Evolutionary conservation across 23 tunicate species (phyloP).

Genomic region (Aplidium turbinatum): DNA sequence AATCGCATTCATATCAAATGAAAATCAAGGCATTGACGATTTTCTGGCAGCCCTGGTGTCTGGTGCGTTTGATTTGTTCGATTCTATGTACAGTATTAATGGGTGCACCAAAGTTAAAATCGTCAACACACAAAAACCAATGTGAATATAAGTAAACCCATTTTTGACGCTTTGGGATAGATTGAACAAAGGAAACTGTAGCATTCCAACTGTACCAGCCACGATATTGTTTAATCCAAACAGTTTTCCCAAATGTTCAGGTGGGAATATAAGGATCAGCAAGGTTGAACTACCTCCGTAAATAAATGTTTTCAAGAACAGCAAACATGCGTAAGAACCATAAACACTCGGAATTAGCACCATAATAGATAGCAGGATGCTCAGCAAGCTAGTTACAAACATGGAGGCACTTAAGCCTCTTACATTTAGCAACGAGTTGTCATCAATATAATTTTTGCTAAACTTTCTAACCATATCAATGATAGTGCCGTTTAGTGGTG

Average conservation of each 20-base stretch:
- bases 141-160: constrained; percentile 12
- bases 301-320: constrained; percentile 5
- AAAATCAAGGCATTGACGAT: too few relatives aligned
- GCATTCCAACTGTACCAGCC: background rate
- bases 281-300: constrained; percentile 19
- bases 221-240: constrained; percentile 15
- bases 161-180: background rate
- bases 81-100: constrained; percentile 7
- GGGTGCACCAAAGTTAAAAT: constrained; percentile 25
- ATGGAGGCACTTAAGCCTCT: background rate
- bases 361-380: constrained; percentile 3
- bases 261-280: constrained; percentile 15
- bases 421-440: background rate
- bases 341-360: background rate
- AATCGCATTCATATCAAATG: too few relatives aligned
- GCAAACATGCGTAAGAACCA: constrained; percentile 13
- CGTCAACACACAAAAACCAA: background rate
- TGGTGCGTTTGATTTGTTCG: background rate
- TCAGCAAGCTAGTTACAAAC: background rate
- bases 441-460: background rate
- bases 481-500: constrained; percentile 35
- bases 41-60: too few relatives aligned
- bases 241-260: constrained; percentile 39
- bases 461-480: constrained; percentile 18
- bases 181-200: constrained; percentile 28